phyloP scores from a whole-genome alignment of 1,140 invertebrate genomes.

The Drosophila hydei region DNA sequence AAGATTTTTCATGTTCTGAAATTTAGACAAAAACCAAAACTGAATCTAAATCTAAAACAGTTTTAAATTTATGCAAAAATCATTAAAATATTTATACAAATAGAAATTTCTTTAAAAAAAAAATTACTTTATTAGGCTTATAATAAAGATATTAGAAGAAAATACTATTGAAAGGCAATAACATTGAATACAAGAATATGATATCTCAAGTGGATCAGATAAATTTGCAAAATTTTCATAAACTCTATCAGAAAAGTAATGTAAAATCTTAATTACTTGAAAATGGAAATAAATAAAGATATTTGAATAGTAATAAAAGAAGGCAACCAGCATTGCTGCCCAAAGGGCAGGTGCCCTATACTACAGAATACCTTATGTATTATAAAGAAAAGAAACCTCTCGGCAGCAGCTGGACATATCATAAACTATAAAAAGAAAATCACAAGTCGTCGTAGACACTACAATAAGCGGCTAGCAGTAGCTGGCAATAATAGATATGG shows the following conservation, averaged over 20 bases:
- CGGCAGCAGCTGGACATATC: background rate
- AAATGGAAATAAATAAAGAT: conserved; percentile 22
- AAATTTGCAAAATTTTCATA: background rate
- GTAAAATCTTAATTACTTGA: conserved; percentile 29
- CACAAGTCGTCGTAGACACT: conserved; percentile 44
- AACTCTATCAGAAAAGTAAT: conserved; percentile 5
- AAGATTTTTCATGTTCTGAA: too few species aligned
- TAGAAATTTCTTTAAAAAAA: too few species aligned
- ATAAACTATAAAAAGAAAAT: conserved; percentile 31
- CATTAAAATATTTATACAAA: too few species aligned
- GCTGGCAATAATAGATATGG: conserved; percentile 26
- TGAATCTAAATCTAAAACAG: too few species aligned
- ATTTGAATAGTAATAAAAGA: conserved; percentile 43
- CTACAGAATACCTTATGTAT: conserved; percentile 1
- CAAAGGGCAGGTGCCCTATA: conserved; percentile 46
- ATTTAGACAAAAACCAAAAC: too few species aligned
- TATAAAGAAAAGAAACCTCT: background rate
- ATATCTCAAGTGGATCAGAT: conserved; percentile 5
- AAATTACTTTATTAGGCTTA: too few species aligned
- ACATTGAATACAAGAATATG: conserved; percentile 1
- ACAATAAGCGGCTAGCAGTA: conserved; percentile 64
- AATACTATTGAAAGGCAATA: background rate
- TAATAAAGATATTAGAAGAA: too few species aligned
- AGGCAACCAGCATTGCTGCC: conserved; percentile 65
- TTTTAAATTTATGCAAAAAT: too few species aligned